phyloP scores from a whole-genome alignment of 1,140 invertebrate species.

The Vanessa atalanta region DNA sequence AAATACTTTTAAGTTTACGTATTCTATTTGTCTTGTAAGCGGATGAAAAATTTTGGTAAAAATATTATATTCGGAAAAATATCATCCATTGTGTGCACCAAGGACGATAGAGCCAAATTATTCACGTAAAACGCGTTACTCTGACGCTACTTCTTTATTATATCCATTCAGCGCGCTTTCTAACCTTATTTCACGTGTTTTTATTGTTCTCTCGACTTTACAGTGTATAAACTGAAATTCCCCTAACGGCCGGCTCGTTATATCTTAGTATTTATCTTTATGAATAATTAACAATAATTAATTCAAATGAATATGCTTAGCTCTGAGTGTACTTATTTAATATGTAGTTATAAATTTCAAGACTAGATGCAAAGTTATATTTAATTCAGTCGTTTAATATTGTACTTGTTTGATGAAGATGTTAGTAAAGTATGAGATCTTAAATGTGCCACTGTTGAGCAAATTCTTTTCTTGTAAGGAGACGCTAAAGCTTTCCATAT shows the following conservation, averaged over 20 bases:
- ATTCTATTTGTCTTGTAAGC: conserved; percentile 33
- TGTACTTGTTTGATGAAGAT: background rate
- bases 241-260: conserved; percentile 27
- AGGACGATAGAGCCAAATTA: conserved; percentile 56
- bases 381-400: background rate
- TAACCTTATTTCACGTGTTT: conserved; percentile 60
- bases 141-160: conserved; percentile 67
- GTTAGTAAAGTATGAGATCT: no score
- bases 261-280: conserved; percentile 34
- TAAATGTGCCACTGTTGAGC: no score
- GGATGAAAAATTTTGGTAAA: conserved; percentile 46
- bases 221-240: conserved; percentile 43
- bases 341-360: background rate
- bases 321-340: conserved; percentile 1
- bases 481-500: no score
- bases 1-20: conserved; percentile 28
- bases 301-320: conserved; percentile 24
- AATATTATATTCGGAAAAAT: conserved; percentile 35
- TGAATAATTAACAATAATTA: conserved; percentile 29
- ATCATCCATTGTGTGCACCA: conserved; percentile 45
- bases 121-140: conserved; percentile 58
- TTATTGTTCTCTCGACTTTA: conserved; percentile 55
- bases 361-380: background rate
- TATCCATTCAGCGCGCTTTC: conserved; percentile 55
- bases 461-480: no score